Evolutionary conservation across 2,113 vertebrate species (phyloP), one percentile per base, ranked within the genome.

Genomic region (Malurus cyaneus): DNA sequence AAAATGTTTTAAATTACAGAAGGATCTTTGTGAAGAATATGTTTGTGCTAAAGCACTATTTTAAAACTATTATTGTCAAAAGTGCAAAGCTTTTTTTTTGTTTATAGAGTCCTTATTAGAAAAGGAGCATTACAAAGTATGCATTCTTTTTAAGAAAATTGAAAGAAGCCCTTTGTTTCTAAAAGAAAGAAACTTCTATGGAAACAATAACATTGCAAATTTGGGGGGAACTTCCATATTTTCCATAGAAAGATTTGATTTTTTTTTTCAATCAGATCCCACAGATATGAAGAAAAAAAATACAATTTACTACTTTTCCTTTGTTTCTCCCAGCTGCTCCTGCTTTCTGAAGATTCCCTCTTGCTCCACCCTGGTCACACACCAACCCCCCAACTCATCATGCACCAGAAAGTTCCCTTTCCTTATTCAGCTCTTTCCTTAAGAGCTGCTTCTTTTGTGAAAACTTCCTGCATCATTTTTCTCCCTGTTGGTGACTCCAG

Each of bases 401-500:
- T 7, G 28, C 46, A 77, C 54, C 42, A 69, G 53, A 79, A 79
- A 54, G 14, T 79, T 76, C 50, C 59, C 53, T 61, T 85, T 60
- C 46, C 67, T 92, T 52, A 71, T 93, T 94, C 85, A 62, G 14
- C 44, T 62, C 50, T 50, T 88, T 88, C 42, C 79, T 85, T 87
- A 87, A 91, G 73, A 92, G 32, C n/a, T 61, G 36, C 34, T 89
- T 62, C 80, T 79, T 96, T 95, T 86, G 39, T 95, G 47, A 88
- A 94, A 83, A 36, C 64, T 95, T 95, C 85, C 85, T 56, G 76
- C 67, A 71, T 70, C 14, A 32, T 70, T 93, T 85, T 92, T 67
- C 76, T 93, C 79, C 80, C 60, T 71, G 50, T 90, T 89, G 47
- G 72, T 91, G 47, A 74, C 85, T 89, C 56, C 8, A 3, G 67